Evolutionary conservation across 2,888 invertebrate species (phyloP).

Genomic region (Rhimphoctona megacephalus): DNA sequence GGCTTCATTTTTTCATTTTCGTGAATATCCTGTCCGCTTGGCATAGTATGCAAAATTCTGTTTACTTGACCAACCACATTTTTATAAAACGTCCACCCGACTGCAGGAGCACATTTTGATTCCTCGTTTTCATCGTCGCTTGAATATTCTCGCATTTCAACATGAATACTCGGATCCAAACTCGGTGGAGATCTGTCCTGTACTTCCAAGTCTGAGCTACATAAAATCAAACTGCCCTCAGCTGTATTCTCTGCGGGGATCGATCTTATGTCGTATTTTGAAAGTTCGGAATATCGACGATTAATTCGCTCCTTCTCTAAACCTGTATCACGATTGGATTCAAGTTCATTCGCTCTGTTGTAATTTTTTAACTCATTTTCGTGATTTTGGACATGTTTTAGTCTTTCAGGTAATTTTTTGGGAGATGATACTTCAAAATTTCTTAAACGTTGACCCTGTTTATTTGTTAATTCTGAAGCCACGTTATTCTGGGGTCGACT

Average conservation of each 20-base stretch:
- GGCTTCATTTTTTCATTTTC: slow-evolving; percentile 64
- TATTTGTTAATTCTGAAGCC: background rate
- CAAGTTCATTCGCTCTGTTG: background rate
- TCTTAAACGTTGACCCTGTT: background rate
- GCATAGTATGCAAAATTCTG: slow-evolving; percentile 84
- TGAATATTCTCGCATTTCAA: slow-evolving; percentile 86
- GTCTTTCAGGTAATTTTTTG: background rate
- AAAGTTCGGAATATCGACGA: slow-evolving; percentile 3
- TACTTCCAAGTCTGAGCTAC: slow-evolving; percentile 77
- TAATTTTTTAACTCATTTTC: background rate
- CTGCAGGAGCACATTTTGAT: slow-evolving; percentile 84
- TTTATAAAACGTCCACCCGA: slow-evolving; percentile 90
- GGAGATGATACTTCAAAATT: background rate
- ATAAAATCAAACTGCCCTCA: slow-evolving; percentile 67
- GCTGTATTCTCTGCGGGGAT: slow-evolving; percentile 31
- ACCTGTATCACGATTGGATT: background rate
- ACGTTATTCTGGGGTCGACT: background rate
- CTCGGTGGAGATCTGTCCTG: slow-evolving; percentile 83
- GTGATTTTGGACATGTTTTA: background rate
- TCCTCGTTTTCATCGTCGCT: slow-evolving; percentile 85
- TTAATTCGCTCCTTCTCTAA: background rate
- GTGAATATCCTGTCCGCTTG: slow-evolving; percentile 81
- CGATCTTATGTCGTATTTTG: background rate
- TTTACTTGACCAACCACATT: slow-evolving; percentile 89
- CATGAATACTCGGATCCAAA: slow-evolving; percentile 86